These are phyloP conservation scores for Drosophila mimica DNA, from an alignment of 2,888 invertebrate genomes.

Conservation along the genomic window DNA sequence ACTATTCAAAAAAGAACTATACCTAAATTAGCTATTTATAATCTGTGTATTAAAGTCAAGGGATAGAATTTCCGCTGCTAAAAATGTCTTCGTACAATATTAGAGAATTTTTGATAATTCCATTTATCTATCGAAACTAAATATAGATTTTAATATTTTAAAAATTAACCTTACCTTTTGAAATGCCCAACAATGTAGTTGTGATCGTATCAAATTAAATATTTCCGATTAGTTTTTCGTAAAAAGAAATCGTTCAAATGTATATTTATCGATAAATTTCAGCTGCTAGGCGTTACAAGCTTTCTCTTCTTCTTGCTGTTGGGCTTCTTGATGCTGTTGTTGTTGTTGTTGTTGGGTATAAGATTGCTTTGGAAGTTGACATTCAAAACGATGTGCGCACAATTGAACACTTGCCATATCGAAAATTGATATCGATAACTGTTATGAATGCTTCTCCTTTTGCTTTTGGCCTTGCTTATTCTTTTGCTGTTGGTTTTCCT, in stretches of 20 bases:
- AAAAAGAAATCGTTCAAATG: constrained; percentile 4
- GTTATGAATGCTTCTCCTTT: constrained; percentile 12
- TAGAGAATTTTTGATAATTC: not conserved
- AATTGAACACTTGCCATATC: constrained; percentile 45
- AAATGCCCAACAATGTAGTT: constrained; percentile 26
- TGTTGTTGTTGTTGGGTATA: constrained; percentile 30
- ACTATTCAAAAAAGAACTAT: not conserved
- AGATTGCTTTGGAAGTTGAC: constrained; percentile 36
- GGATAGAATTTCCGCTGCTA: not conserved
- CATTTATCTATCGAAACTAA: not conserved
- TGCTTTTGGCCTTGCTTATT: constrained; percentile 7
- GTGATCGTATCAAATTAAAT: constrained; percentile 7
- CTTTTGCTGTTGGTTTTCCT: constrained; percentile 9
- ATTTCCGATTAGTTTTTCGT: not conserved
- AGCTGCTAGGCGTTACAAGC: constrained; percentile 49
- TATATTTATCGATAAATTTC: constrained; percentile 15
- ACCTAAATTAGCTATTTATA: not conserved
- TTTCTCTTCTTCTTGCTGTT: constrained; percentile 31
- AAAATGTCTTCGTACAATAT: not conserved
- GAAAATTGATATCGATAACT: constrained; percentile 38
- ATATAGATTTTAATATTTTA: not conserved
- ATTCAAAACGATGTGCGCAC: constrained; percentile 31
- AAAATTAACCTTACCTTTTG: constrained; percentile 33
- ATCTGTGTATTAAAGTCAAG: not conserved
- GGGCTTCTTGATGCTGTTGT: constrained; percentile 17